A percentile compares a stretch with the other conserved stretches of the same genome.
These are phyloP conservation scores for Prenolepis imparis DNA, from an alignment of 2,888 invertebrate species.

Conservation along the genomic window DNA sequence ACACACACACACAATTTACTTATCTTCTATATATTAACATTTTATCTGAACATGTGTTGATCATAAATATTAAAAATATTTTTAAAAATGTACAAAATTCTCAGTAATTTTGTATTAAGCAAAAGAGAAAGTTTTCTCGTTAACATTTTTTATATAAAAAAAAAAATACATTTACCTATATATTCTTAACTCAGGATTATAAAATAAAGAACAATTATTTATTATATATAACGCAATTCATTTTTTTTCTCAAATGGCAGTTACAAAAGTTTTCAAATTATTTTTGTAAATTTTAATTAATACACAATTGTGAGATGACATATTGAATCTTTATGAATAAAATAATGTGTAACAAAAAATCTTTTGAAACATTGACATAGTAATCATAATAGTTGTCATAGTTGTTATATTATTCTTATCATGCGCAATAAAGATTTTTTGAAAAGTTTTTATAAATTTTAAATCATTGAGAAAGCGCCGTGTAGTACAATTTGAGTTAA, in stretches of 20 bases:
- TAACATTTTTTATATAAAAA: background rate
- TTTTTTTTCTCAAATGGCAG: background rate
- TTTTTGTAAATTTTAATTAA: background rate
- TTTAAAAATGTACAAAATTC: background rate
- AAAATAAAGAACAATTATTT: background rate
- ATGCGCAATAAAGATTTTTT: conserved; percentile 81
- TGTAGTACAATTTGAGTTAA: conserved; percentile 85
- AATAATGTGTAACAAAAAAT: conserved; percentile 62
- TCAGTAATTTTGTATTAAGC: background rate
- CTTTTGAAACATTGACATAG: conserved; percentile 64
- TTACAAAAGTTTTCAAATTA: background rate
- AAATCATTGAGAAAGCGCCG: conserved; percentile 81
- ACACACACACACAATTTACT: background rate
- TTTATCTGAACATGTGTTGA: background rate
- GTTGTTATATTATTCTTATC: conserved; percentile 67
- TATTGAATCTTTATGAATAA: conserved; percentile 39
- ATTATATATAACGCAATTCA: background rate
- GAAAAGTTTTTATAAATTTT: conserved; percentile 84
- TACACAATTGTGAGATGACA: conserved; percentile 3
- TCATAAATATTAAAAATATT: background rate
- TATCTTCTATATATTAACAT: background rate
- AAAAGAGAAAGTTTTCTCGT: background rate
- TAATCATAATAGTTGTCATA: conserved; percentile 21
- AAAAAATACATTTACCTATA: background rate
- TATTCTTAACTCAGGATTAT: background rate